Evolutionary conservation across 2,113 vertebrate genomes (phyloP).

Genomic region (Apodemus sylvaticus): DNA sequence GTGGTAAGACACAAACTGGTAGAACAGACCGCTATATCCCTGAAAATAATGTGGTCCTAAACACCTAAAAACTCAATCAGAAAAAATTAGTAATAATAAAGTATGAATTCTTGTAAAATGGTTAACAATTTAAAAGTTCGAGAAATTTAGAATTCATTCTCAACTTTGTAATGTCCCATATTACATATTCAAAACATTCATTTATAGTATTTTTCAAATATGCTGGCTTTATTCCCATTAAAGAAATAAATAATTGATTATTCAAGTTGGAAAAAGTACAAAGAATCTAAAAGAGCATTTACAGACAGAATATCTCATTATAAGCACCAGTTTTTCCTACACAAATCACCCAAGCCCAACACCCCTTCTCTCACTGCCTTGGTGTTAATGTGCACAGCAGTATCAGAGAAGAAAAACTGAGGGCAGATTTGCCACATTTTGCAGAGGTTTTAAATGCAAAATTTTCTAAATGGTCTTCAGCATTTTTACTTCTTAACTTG

Average conservation of each 20-base stretch:
- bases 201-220: neutral
- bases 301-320: neutral
- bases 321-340: slow-evolving; percentile 1
- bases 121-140: neutral
- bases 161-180: neutral
- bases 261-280: neutral
- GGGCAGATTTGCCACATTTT: neutral
- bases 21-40: neutral
- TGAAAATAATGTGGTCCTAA: slow-evolving; percentile 36
- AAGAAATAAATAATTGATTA: neutral
- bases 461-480: slow-evolving; percentile 6
- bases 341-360: neutral
- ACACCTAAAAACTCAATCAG: slow-evolving; percentile 9
- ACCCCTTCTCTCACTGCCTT: neutral
- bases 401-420: neutral
- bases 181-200: neutral
- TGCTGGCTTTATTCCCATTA: neutral
- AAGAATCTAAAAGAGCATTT: neutral
- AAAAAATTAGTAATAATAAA: neutral
- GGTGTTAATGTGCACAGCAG: neutral
- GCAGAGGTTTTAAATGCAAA: neutral
- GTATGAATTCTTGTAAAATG: neutral
- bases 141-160: slow-evolving; percentile 27
- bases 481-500: slow-evolving; percentile 36
- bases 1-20: neutral